These are phyloP conservation scores for Poeciliopsis presidionis DNA, from an alignment of 2,797 vertebrate species.

Conservation along the genomic window DNA sequence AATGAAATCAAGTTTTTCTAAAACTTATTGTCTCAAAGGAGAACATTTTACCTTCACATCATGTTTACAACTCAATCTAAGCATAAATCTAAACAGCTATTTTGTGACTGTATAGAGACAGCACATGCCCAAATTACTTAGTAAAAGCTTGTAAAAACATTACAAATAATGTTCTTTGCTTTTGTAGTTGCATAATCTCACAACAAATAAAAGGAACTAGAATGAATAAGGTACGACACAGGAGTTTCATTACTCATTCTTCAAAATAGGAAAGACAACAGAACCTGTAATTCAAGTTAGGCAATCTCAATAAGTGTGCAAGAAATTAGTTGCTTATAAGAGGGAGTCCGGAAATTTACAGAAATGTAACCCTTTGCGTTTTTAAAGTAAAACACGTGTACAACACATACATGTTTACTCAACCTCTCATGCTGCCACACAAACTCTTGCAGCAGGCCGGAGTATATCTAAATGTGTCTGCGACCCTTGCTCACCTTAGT, in stretches of 20 bases:
- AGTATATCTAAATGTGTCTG: constrained; percentile 67
- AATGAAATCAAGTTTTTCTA: neutral
- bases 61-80: neutral
- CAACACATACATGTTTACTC: constrained; percentile 25
- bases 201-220: neutral
- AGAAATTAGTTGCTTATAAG: neutral
- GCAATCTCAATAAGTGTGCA: neutral
- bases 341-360: neutral
- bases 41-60: constrained; percentile 40
- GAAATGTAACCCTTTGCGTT: constrained; percentile 18
- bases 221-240: neutral
- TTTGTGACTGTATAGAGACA: neutral
- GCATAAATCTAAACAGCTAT: constrained; percentile 6
- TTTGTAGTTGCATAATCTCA: neutral
- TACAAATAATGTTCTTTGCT: neutral
- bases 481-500: constrained; percentile 61
- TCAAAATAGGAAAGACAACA: neutral
- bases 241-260: neutral
- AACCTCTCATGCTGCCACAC: constrained; percentile 32
- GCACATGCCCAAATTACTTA: neutral
- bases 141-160: neutral
- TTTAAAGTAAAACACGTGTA: constrained; percentile 33
- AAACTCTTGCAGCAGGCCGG: constrained; percentile 48
- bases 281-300: neutral
- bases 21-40: constrained; percentile 30